Conservation (phyloP, 2,113 vertebrate species). For the Rhinolophus ferrumequinum region DNA sequence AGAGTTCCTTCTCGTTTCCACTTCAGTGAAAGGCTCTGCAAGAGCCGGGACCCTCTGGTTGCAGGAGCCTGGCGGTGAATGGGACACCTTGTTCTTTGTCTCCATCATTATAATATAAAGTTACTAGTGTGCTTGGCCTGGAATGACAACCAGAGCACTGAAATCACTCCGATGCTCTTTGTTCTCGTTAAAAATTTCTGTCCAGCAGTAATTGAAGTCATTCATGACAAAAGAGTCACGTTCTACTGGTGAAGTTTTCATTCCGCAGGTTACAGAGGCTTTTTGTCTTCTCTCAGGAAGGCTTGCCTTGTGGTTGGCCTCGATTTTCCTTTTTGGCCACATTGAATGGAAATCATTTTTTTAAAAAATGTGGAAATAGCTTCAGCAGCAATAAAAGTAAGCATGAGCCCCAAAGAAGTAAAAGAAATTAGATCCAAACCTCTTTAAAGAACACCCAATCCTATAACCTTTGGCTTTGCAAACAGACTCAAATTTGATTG, state of each 20-base stretch:
- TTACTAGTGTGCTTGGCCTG: not conserved
- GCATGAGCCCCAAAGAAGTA: not conserved
- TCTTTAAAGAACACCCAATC: not conserved
- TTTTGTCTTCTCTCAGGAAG: conserved; percentile 64
- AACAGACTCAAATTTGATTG: not conserved
- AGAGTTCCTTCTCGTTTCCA: conserved; percentile 2
- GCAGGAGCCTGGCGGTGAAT: conserved; percentile 32
- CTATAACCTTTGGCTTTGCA: not conserved
- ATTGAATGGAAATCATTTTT: conserved; percentile 58
- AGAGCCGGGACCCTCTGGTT: not conserved
- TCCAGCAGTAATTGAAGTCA: conserved; percentile 12
- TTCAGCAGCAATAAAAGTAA: conserved; percentile 39
- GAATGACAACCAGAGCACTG: not conserved
- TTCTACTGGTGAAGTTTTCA: conserved; percentile 57
- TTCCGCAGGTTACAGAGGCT: conserved; percentile 59
- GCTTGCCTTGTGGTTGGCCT: conserved; percentile 44
- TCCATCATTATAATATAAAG: conserved; percentile 61
- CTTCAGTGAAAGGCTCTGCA: conserved; percentile 12
- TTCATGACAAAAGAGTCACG: conserved; percentile 58
- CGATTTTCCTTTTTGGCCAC: conserved; percentile 58
- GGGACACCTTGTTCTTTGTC: conserved; percentile 68
- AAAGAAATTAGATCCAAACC: not conserved
- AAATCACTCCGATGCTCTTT: conserved; percentile 51
- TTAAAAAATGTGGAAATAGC: conserved; percentile 46
- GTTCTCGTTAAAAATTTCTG: conserved; percentile 65